Percentiles rank a stretch among this genome's conserved stretches.
These are phyloP conservation scores for Drosophila tani DNA, from an alignment of 1,140 invertebrate genomes.

Conservation along the genomic window DNA sequence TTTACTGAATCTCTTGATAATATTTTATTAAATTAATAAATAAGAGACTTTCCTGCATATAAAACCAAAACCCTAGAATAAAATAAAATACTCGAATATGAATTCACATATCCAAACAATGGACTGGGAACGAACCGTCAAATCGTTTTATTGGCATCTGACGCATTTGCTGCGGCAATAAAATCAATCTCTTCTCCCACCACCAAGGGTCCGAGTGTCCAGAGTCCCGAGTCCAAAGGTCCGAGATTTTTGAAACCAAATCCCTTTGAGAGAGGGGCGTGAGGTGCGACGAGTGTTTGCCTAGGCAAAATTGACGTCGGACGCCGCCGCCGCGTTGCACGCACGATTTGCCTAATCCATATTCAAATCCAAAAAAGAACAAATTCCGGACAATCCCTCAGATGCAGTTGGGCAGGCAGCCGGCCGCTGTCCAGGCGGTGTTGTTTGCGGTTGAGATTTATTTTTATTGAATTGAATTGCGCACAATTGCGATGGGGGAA, in stretches of 20 bases:
- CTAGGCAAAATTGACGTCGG: no score
- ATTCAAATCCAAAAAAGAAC: slow-evolving; percentile 70
- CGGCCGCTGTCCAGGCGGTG: slow-evolving; percentile 63
- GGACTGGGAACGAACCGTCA: slow-evolving; percentile 55
- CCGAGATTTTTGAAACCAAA: not conserved
- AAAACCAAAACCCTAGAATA: not conserved
- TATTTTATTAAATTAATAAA: no score
- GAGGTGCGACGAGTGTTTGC: slow-evolving; percentile 30
- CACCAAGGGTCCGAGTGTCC: slow-evolving; percentile 8
- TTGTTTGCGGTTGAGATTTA: slow-evolving; percentile 81
- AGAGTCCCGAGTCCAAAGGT: not conserved
- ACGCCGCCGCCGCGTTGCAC: slow-evolving; percentile 31
- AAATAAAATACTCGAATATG: not conserved
- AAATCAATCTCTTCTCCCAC: slow-evolving; percentile 61
- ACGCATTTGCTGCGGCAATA: slow-evolving; percentile 70
- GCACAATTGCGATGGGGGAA: slow-evolving; percentile 27
- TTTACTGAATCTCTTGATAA: not conserved
- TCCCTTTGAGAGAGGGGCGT: slow-evolving; percentile 32
- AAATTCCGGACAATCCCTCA: slow-evolving; percentile 11
- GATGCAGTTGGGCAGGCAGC: slow-evolving; percentile 29
- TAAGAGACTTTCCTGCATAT: not conserved
- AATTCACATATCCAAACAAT: slow-evolving; percentile 44
- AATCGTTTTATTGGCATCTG: slow-evolving; percentile 81
- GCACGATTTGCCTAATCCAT: slow-evolving; percentile 80
- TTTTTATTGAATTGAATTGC: slow-evolving; percentile 77